Evolutionary conservation across 2,797 vertebrate genomes (phyloP), one percentile per base, ranked within the genome.

Genomic region (Sandelia bainsii): DNA sequence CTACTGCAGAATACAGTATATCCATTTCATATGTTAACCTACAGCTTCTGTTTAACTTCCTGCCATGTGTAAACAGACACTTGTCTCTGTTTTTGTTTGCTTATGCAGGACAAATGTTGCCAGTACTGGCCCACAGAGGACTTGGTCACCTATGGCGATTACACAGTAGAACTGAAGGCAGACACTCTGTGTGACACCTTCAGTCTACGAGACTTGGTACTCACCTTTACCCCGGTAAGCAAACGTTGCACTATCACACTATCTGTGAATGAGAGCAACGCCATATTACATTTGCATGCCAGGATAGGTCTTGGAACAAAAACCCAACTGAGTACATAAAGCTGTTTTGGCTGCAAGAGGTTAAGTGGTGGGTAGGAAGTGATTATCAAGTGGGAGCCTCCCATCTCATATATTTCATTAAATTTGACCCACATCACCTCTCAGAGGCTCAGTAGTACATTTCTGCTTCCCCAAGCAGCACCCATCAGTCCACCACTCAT

Each of bases 91-190:
- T 17, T 37, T 0, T 34, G 0, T 65, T 12, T 77, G 19, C 69
- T 64, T 59, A 75, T 71, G 6, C 85, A 99, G 98, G 97, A 99
- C 65, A 99, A 99, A 79, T 99, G 98, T 91, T 96, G 92, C 89
- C 97, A 98, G 72, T 99, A 99, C 68, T 99, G 98, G 98, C 97
- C 98, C 5, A 84, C 96, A 11, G 98, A 99, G 88, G 96, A 96
- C 81, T 92, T 95, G 0, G 94, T 96, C 57, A 96, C 95, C 56
- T 96, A 98, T 0, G 97, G 97, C 70, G 94, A 98, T 27, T 97
- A 97, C 82, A 93, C 90, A 0, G 96, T 98, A 5, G 97, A 98
- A 78, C 90, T 96, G 48, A 99, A 97, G 91, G 96, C 90, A 7
- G 97, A 98, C 72, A 94, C 89, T 0, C 71, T 97, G 74, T 92